A percentile compares a stretch with the other conserved stretches of the same genome.
These are phyloP conservation scores for Bradypus variegatus DNA, from an alignment of 2,797 vertebrate species.

Conservation along the genomic window DNA sequence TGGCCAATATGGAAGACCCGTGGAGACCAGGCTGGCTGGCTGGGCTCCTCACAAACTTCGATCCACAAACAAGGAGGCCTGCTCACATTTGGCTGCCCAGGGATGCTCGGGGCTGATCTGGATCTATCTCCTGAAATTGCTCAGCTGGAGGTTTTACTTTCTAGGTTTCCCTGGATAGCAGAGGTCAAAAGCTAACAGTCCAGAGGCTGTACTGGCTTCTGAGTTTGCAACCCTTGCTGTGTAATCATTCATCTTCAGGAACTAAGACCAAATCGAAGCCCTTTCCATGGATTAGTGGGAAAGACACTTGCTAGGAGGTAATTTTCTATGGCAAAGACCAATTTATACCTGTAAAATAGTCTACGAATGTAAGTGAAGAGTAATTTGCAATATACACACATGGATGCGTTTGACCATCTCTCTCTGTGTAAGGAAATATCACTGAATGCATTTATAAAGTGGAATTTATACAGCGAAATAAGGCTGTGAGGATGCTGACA, in stretches of 20 bases:
- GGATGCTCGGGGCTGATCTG: background rate
- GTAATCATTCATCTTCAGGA: background rate
- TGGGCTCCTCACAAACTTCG: background rate
- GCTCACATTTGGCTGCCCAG: background rate
- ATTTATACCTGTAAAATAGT: background rate
- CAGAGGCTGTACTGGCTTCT: background rate
- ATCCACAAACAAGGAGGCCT: background rate
- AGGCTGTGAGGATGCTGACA: background rate
- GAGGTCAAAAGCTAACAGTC: background rate
- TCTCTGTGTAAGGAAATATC: background rate
- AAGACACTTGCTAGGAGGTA: background rate
- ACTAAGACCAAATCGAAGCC: background rate
- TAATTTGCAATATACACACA: background rate
- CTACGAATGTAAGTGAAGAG: background rate
- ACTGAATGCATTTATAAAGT: background rate
- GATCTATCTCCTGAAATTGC: background rate
- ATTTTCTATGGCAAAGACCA: background rate
- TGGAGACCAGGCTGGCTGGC: background rate
- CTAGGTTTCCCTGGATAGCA: background rate
- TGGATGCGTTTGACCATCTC: background rate
- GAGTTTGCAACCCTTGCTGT: background rate
- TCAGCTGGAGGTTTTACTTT: background rate
- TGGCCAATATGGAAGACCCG: background rate
- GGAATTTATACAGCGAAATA: background rate
- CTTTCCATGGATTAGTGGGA: background rate